These are phyloP conservation scores for Drosophila quadrilineata DNA, from an alignment of 1,140 invertebrate species.

Conservation along the genomic window DNA sequence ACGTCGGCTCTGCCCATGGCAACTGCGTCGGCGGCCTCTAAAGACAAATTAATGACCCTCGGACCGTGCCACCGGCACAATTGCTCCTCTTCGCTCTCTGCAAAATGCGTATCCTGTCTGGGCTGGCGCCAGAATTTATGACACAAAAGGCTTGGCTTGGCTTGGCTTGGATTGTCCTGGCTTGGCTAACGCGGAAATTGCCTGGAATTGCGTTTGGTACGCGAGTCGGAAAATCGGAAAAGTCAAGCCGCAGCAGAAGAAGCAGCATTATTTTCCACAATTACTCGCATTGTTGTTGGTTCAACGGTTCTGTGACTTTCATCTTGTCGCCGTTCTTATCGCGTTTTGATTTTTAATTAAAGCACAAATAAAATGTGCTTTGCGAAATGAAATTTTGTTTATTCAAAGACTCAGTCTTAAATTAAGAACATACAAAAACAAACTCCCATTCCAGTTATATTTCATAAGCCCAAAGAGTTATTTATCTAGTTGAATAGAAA, in stretches of 20 bases:
- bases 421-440: slow-evolving; percentile 57
- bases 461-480: too few species aligned
- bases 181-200: slow-evolving; percentile 61
- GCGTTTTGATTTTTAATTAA: slow-evolving; percentile 77
- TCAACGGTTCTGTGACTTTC: slow-evolving; percentile 33
- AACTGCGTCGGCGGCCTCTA: slow-evolving; percentile 37
- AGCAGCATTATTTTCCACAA: slow-evolving; percentile 31
- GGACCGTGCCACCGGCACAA: slow-evolving; percentile 31
- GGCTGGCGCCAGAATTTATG: slow-evolving; percentile 64
- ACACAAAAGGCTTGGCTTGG: slow-evolving; percentile 49
- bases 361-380: slow-evolving; percentile 60
- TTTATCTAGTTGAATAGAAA: slow-evolving; percentile 13
- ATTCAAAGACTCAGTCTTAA: slow-evolving; percentile 58
- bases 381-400: slow-evolving; percentile 64
- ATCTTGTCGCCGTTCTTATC: slow-evolving; percentile 59
- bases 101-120: slow-evolving; percentile 56
- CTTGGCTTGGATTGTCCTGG: too few species aligned
- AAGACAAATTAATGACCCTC: slow-evolving; percentile 73
- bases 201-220: slow-evolving; percentile 36
- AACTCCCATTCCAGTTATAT: slow-evolving; percentile 66
- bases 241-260: slow-evolving; percentile 61
- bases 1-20: too few species aligned
- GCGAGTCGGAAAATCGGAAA: slow-evolving; percentile 59
- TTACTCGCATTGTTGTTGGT: slow-evolving; percentile 27
- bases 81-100: slow-evolving; percentile 13